A percentile compares a stretch with the other conserved stretches of the same genome.
These are phyloP conservation scores for Brachypteracias leptosomus DNA, from an alignment of 2,113 vertebrate genomes.

Conservation along the genomic window DNA sequence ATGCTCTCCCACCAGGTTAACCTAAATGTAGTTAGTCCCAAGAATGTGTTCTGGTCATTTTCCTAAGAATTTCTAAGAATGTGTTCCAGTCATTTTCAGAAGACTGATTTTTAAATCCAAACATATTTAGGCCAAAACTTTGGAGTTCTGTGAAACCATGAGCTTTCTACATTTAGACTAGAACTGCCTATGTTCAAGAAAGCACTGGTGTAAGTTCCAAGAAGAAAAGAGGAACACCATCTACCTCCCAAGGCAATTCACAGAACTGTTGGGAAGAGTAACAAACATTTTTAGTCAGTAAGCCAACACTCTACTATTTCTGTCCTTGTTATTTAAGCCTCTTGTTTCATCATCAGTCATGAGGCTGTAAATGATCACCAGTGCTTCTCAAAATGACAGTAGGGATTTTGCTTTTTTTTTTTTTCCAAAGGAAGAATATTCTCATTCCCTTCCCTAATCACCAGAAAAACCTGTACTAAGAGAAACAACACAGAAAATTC, in stretches of 20 bases:
- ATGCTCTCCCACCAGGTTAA: not conserved
- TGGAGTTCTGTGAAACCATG: not conserved
- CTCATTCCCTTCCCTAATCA: not conserved
- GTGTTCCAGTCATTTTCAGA: not conserved
- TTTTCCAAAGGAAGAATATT: not conserved
- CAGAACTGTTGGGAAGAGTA: not conserved
- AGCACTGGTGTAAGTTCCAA: not conserved
- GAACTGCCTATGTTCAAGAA: not conserved
- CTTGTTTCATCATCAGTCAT: not conserved
- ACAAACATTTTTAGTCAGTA: not conserved
- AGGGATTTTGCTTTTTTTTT: not conserved
- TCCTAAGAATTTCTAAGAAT: too few species aligned
- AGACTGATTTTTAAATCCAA: not conserved
- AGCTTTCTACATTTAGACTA: not conserved
- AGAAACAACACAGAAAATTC: not conserved
- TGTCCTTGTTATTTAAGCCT: not conserved
- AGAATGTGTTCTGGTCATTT: accelerated
- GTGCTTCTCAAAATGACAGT: not conserved
- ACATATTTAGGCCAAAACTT: not conserved
- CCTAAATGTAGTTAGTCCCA: not conserved
- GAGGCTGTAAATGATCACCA: not conserved
- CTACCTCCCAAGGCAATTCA: not conserved
- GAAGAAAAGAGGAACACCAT: not conserved
- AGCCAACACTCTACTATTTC: not conserved
- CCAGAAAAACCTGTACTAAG: not conserved